Percentiles rank a stretch among this genome's conserved stretches.
These are phyloP conservation scores for Alentia gelatinosa DNA, from an alignment of 2,888 invertebrate species.

Conservation along the genomic window DNA sequence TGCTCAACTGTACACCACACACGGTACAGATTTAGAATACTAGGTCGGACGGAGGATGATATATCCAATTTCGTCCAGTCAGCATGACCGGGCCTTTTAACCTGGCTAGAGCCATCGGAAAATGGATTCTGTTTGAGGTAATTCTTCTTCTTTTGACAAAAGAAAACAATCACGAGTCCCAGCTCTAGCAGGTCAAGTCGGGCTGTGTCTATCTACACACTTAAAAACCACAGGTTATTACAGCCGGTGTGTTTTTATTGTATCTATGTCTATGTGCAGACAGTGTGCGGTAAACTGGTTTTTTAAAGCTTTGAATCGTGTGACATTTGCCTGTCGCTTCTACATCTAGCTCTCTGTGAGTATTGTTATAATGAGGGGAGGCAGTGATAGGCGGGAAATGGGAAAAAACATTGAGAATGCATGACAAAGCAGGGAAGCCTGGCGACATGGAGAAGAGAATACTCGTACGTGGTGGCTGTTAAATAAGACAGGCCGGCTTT, in stretches of 20 bases:
- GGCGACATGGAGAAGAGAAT: no score
- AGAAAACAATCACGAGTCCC: not conserved
- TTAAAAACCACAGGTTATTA: not conserved
- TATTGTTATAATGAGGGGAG: no score
- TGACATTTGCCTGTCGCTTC: no score
- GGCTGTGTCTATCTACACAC: not conserved
- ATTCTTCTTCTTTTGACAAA: not conserved
- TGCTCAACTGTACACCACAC: not conserved
- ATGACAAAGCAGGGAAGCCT: no score
- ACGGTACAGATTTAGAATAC: not conserved
- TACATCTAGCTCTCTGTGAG: no score
- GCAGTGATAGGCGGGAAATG: no score
- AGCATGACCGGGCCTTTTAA: not conserved
- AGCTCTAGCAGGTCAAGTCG: not conserved
- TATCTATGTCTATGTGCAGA: not conserved
- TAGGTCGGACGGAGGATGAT: not conserved
- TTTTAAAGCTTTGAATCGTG: no score
- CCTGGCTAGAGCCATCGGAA: not conserved
- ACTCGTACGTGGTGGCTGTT: no score
- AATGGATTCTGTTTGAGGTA: not conserved
- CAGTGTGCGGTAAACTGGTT: no score
- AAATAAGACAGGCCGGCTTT: no score
- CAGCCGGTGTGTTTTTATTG: not conserved
- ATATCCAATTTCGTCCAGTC: not conserved
- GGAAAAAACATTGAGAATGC: no score